phyloP scores from a whole-genome alignment of 2,797 vertebrate species.

The Apogon hyalosoma region DNA sequence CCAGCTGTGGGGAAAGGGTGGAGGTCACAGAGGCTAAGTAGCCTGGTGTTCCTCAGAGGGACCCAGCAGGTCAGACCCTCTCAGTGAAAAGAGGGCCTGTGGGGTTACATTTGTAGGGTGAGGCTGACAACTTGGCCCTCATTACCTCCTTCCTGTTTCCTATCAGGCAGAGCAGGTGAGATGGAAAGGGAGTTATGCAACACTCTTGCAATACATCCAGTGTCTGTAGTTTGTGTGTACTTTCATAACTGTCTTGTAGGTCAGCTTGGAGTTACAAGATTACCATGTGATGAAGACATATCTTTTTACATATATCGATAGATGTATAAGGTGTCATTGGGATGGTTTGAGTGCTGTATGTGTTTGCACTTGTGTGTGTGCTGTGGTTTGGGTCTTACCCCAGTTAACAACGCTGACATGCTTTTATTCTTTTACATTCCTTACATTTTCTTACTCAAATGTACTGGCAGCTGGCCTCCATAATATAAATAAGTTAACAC shows the following conservation, averaged over 20 bases:
- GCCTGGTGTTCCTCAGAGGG: conserved; percentile 30
- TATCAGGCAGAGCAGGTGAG: conserved; percentile 60
- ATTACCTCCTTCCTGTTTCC: conserved; percentile 67
- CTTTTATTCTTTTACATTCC: conserved; percentile 57
- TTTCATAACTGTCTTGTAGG: conserved; percentile 34
- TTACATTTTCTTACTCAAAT: conserved; percentile 33
- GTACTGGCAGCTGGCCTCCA: conserved; percentile 9
- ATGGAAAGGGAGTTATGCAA: conserved; percentile 48
- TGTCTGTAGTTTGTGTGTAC: conserved; percentile 28
- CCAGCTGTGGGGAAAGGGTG: conserved; percentile 52
- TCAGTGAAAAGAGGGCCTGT: not conserved
- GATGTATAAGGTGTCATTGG: conserved; percentile 16
- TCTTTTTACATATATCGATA: conserved; percentile 6
- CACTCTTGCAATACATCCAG: conserved; percentile 22
- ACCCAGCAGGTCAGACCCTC: conserved; percentile 17
- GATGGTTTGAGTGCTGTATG: conserved; percentile 2
- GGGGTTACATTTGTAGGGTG: conserved; percentile 30
- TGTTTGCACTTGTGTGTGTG: conserved; percentile 20
- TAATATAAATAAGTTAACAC: conserved; percentile 25
- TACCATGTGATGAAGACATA: conserved; percentile 12
- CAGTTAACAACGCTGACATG: conserved; percentile 35
- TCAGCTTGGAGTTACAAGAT: conserved; percentile 1
- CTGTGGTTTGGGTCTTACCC: conserved; percentile 47
- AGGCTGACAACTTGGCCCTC: conserved; percentile 48
- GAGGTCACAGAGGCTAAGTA: conserved; percentile 49